Evolutionary conservation across 2,888 invertebrate species (phyloP).

Genomic region (Sympetrum striolatum): DNA sequence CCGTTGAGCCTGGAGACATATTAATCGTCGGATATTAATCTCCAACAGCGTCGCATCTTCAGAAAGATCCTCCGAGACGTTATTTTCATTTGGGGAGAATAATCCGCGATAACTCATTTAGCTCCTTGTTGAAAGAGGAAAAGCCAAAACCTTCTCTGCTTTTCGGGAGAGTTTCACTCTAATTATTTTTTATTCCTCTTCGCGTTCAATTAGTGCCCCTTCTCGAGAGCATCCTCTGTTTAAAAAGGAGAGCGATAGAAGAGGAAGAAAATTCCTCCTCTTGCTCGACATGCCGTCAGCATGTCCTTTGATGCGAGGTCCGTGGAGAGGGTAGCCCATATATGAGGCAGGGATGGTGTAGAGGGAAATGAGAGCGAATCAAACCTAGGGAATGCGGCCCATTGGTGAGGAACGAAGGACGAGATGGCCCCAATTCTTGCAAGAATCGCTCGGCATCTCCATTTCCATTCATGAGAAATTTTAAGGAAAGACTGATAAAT

Average conservation of each 20-base stretch:
- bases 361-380: not conserved
- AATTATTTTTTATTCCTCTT: not conserved
- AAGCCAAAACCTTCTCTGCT: too few species aligned
- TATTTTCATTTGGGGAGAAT: too few species aligned
- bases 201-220: not conserved
- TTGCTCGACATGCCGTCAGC: not conserved
- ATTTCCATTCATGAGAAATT: not conserved
- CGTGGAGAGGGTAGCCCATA: not conserved
- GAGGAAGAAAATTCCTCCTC: not conserved
- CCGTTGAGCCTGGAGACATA: too few species aligned
- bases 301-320: not conserved
- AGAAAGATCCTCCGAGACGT: too few species aligned
- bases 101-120: too few species aligned
- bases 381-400: not conserved
- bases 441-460: not conserved
- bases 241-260: not conserved
- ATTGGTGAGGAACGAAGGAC: not conserved
- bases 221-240: not conserved
- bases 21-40: too few species aligned
- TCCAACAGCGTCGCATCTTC: too few species aligned
- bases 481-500: too few species aligned
- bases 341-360: not conserved
- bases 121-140: too few species aligned
- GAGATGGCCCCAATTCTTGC: not conserved
- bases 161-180: not conserved